phyloP scores from a whole-genome alignment of 2,113 vertebrate species.

The Peromyscus polionotus region DNA sequence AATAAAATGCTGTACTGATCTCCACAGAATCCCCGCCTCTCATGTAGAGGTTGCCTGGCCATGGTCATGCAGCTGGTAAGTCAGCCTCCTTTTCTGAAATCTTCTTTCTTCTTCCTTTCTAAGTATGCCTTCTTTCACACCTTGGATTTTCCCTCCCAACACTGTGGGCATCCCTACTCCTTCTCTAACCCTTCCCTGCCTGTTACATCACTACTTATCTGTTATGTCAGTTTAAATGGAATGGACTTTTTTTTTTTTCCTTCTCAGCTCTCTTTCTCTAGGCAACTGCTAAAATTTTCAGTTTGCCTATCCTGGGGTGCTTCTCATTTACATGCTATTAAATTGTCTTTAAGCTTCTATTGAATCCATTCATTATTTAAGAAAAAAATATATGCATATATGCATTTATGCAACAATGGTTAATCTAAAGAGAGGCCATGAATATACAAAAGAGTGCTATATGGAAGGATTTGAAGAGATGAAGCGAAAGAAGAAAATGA shows the following conservation, averaged over 20 bases:
- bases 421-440: not conserved
- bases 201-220: not conserved
- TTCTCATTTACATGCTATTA: not conserved
- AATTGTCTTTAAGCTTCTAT: not conserved
- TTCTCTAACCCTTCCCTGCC: not conserved
- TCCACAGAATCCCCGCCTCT: not conserved
- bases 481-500: not conserved
- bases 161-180: not conserved
- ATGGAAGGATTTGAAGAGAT: not conserved
- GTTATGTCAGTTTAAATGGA: not conserved
- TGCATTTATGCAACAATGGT: not conserved
- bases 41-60: not conserved
- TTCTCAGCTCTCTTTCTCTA: not conserved
- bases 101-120: not conserved
- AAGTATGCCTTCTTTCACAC: not conserved
- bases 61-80: not conserved
- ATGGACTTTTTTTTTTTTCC: not conserved
- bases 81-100: not conserved
- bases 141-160: not conserved
- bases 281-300: not conserved
- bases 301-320: not conserved
- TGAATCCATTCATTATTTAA: not conserved
- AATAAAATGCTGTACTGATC: not conserved
- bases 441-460: not conserved
- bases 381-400: not conserved